Percentiles rank a stretch among this genome's conserved stretches.
These are phyloP conservation scores for Takifugu flavidus DNA, from an alignment of 2,113 vertebrate genomes.

Conservation along the genomic window DNA sequence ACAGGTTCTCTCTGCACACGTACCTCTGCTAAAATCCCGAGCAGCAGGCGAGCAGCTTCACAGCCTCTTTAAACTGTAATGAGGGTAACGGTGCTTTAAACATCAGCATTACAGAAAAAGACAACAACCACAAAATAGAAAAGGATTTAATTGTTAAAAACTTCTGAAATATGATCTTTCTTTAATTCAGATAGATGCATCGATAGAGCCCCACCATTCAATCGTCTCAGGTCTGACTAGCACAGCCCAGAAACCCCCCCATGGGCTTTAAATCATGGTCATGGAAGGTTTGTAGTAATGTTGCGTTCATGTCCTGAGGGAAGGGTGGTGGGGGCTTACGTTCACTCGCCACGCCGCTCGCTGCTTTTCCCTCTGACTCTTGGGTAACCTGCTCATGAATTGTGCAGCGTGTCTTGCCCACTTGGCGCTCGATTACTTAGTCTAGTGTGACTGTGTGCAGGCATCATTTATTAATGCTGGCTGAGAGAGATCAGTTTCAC, in stretches of 20 bases:
- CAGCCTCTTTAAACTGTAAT: constrained; percentile 14
- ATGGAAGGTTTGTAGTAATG: not conserved
- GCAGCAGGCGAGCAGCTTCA: constrained; percentile 3
- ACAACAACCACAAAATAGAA: too few species aligned
- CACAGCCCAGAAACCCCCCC: not conserved
- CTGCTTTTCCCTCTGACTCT: constrained; percentile 49
- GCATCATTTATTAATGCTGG: constrained; percentile 76
- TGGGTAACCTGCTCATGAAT: constrained; percentile 71
- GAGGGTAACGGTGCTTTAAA: not conserved
- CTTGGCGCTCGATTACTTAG: constrained; percentile 68
- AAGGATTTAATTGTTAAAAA: too few species aligned
- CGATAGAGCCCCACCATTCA: not conserved
- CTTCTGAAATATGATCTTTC: constrained; percentile 42
- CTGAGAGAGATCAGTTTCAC: constrained; percentile 70
- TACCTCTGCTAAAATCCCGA: constrained; percentile 32
- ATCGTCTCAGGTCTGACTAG: not conserved
- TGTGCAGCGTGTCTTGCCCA: constrained; percentile 66
- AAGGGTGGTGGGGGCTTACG: not conserved
- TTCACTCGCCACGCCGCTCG: not conserved
- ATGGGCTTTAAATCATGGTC: not conserved
- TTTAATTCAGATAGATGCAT: not conserved
- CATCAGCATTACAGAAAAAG: too few species aligned
- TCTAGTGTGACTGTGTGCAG: constrained; percentile 49
- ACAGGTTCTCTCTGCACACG: constrained; percentile 26
- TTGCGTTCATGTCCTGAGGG: not conserved